A percentile compares a stretch with the other conserved stretches of the same genome.
Evolutionary conservation across 2,113 vertebrate genomes (phyloP).

Genomic region (Hymenochirus boettgeri): DNA sequence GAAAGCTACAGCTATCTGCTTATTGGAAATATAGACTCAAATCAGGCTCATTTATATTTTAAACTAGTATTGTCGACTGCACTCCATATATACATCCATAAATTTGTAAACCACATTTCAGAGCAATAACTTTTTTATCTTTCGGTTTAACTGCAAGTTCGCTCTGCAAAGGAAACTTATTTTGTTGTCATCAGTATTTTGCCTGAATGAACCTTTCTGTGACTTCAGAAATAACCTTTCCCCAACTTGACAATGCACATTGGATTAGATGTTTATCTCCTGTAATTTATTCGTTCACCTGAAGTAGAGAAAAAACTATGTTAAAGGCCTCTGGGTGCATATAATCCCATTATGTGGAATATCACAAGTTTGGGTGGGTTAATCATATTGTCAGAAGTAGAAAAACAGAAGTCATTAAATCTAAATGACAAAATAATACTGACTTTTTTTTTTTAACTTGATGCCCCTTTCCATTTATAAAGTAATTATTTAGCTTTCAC

Average conservation of each 20-base stretch:
- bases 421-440: constrained; percentile 63
- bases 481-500: constrained; percentile 66
- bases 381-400: constrained; percentile 58
- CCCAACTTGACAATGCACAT: background rate
- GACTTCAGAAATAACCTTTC: background rate
- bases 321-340: constrained; percentile 29
- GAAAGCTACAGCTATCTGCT: too few species aligned
- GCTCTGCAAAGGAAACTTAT: too few species aligned
- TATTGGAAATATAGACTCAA: too few species aligned
- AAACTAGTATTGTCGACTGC: too few species aligned
- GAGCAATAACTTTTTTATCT: too few species aligned
- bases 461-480: constrained; percentile 54
- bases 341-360: constrained; percentile 46
- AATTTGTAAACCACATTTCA: too few species aligned
- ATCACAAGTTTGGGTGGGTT: constrained; percentile 46
- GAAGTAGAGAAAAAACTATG: constrained; percentile 1
- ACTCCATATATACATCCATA: too few species aligned
- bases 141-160: too few species aligned
- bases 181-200: too few species aligned
- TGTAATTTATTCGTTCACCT: constrained; percentile 3
- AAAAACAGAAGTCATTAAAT: constrained; percentile 47
- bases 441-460: constrained; percentile 51
- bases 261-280: constrained; percentile 12
- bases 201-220: too few species aligned
- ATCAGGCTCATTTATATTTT: too few species aligned